phyloP scores from a whole-genome alignment of 2,113 vertebrate species.

The Microcebus griseorufus region DNA sequence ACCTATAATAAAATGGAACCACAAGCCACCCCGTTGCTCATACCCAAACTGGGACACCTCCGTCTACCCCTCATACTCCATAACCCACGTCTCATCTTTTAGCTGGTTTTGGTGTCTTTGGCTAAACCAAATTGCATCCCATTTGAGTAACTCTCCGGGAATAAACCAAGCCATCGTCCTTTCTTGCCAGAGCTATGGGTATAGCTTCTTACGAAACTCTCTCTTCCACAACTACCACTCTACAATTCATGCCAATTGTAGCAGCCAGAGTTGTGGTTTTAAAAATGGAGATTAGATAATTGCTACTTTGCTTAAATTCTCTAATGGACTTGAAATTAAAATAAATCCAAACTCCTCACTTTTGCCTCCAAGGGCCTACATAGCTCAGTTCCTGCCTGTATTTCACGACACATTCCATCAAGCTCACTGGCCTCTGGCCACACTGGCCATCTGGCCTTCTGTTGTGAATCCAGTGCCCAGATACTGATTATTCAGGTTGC shows the following conservation, averaged over 20 bases:
- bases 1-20: neutral
- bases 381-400: neutral
- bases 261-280: neutral
- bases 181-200: neutral
- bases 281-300: neutral
- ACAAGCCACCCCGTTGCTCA: neutral
- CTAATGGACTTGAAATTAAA: neutral
- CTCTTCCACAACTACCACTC: neutral
- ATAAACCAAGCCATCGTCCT: neutral
- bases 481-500: neutral
- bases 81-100: neutral
- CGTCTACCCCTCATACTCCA: rapidly evolving
- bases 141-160: neutral
- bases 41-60: neutral
- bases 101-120: neutral
- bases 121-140: neutral
- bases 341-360: neutral
- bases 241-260: neutral
- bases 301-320: neutral
- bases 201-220: neutral
- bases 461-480: neutral
- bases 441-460: neutral
- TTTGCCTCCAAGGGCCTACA: neutral
- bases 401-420: neutral
- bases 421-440: neutral